A percentile compares a stretch with the other conserved stretches of the same genome.
These are phyloP conservation scores for Pristiophorus japonicus DNA, from an alignment of 2,113 vertebrate genomes.

Conservation along the genomic window DNA sequence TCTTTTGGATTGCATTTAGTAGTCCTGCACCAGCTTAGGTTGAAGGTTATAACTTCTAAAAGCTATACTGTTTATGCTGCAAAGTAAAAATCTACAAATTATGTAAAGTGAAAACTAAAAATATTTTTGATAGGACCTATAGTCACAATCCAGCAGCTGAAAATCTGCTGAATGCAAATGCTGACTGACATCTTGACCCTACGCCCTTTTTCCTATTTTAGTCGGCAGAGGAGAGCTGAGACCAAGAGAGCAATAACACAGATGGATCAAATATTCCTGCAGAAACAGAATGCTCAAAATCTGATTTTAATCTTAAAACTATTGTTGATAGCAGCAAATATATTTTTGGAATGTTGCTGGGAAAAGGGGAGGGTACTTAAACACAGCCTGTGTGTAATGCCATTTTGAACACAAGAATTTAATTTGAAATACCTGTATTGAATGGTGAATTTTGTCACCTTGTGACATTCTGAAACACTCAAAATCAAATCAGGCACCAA, in stretches of 20 bases:
- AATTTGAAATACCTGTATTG: not conserved
- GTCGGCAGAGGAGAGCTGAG: not conserved
- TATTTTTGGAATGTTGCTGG: not conserved
- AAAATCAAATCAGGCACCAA: too few relatives aligned
- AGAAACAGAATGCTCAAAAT: not conserved
- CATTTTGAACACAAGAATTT: not conserved
- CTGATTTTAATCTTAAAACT: not conserved
- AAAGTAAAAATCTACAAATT: not conserved
- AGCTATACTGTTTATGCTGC: not conserved
- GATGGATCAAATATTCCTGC: not conserved
- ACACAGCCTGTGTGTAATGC: not conserved
- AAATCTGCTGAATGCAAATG: not conserved
- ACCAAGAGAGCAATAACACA: not conserved
- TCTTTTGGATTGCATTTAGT: not conserved
- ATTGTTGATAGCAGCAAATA: not conserved
- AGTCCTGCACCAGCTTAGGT: not conserved
- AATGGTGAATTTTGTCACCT: not conserved
- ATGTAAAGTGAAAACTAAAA: too few relatives aligned
- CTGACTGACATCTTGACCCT: not conserved
- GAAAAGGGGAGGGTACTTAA: not conserved
- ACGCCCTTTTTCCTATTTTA: not conserved
- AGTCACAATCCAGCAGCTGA: not conserved
- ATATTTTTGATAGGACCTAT: not conserved
- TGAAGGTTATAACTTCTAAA: not conserved
- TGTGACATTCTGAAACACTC: not conserved